These are phyloP conservation scores for Pelosia muscerda DNA, from an alignment of 2,888 invertebrate species.

Conservation along the genomic window DNA sequence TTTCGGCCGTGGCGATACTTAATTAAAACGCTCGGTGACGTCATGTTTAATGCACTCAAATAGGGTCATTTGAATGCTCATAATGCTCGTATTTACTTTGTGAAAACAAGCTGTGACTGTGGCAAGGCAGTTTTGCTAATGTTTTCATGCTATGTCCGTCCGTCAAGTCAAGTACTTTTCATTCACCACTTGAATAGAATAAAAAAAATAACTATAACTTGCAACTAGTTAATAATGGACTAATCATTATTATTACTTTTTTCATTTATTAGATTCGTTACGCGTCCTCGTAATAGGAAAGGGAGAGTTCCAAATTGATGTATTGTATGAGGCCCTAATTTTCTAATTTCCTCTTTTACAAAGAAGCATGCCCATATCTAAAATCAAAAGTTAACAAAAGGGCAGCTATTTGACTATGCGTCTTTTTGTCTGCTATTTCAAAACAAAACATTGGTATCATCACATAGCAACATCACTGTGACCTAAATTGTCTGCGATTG, in stretches of 20 bases:
- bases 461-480: not conserved
- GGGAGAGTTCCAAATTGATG: not conserved
- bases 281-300: not conserved
- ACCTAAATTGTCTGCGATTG: not conserved
- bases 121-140: not conserved
- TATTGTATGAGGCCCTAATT: not conserved
- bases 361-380: too few species aligned
- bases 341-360: too few species aligned
- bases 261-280: too few species aligned
- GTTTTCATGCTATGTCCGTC: too few species aligned
- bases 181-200: too few species aligned
- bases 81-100: not conserved
- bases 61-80: not conserved
- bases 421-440: not conserved
- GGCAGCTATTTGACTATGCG: not conserved
- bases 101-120: not conserved
- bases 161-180: too few species aligned
- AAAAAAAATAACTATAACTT: too few species aligned
- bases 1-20: not conserved
- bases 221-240: not conserved
- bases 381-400: too few species aligned
- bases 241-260: too few species aligned
- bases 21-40: not conserved
- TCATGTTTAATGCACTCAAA: not conserved
- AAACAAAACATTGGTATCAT: not conserved